phyloP scores from a whole-genome alignment of 2,888 invertebrate species.

The Bugula neritina region DNA sequence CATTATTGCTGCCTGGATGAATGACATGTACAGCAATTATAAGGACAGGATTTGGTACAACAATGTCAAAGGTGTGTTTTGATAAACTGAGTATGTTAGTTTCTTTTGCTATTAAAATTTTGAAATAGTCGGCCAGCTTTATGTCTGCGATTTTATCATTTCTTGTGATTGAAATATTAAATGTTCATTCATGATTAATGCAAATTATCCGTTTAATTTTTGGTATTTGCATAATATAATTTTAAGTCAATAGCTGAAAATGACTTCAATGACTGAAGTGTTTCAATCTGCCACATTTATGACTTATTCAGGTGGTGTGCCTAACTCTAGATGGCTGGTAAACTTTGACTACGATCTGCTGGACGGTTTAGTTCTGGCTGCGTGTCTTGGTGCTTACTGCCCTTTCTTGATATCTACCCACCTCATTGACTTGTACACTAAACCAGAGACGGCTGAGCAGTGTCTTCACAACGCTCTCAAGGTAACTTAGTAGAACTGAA shows the following conservation, averaged over 20 bases:
- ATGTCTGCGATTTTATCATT: too few species aligned
- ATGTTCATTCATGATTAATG: too few species aligned
- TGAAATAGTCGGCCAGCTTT: too few species aligned
- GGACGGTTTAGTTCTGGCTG: slow-evolving; percentile 51
- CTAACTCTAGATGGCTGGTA: slow-evolving; percentile 52
- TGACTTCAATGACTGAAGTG: too few species aligned
- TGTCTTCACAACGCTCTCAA: slow-evolving; percentile 36
- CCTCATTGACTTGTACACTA: slow-evolving; percentile 49
- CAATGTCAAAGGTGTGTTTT: slow-evolving; percentile 39
- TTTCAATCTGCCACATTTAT: too few species aligned
- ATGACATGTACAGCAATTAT: slow-evolving; percentile 51
- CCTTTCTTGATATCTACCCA: slow-evolving; percentile 52
- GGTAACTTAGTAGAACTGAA: too few species aligned
- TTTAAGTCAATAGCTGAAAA: too few species aligned
- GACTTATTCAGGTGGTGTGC: slow-evolving; percentile 47
- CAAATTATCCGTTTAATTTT: too few species aligned
- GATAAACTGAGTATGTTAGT: too few species aligned
- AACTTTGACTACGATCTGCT: slow-evolving; percentile 54
- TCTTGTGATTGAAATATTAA: too few species aligned
- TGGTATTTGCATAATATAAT: too few species aligned
- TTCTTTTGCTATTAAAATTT: too few species aligned
- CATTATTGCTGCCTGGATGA: slow-evolving; percentile 51
- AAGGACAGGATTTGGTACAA: slow-evolving; percentile 45
- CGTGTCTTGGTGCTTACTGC: slow-evolving; percentile 51
- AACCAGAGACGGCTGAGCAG: slow-evolving; percentile 50